Base-by-base conservation (phyloP, 2,113 vertebrate species). In the Gopherus evgoodei region DNA sequence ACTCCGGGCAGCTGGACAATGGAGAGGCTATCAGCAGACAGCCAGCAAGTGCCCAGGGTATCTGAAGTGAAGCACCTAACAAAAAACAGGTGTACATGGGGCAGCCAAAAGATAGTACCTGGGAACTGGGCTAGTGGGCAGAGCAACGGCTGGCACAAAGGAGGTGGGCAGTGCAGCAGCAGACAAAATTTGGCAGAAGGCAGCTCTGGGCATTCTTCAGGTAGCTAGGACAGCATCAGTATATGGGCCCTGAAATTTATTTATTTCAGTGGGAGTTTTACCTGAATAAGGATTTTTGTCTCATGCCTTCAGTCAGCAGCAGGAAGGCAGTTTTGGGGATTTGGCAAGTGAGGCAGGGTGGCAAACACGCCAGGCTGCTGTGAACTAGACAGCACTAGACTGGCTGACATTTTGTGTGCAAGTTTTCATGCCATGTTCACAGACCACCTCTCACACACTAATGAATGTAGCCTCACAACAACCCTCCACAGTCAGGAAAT, bases 21-120 rank as follows among this genome's bases (percentile, higher is more conserved):
- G 72, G 62, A 88, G 92, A 94, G 94, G 5, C 72, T 81, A 57
- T 96, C 95, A 56, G 13, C 44, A 86, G 65, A 35, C 44, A 95
- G 65, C 42, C 75, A 0, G 0, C 76, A 78, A 17, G 35, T 94
- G 96, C 56, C 78, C 47, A 47, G 87, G 82, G 53, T 78, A 53
- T 65, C 83, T 82, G 88, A 59, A 14, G 84, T 84, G 42, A 86
- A 97, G 85, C 19, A 87, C 31, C 31, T 89, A 78, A n/a, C 76
- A 88, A 1, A 44, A 44, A 59, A 4, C 57, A 24, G 27, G 47
- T 11, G 65, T 69, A 35, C 31, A 69, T n/a, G 80, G 53, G 53
- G 16, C 35, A 53, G 52, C 75, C 53, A 53, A 75, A 94, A 57
- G 85, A 69, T 31, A 95, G 59, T 24, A 80, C 54, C 85, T 93